Percentiles rank a stretch among this genome's conserved stretches.
These are phyloP conservation scores for Patiria miniata DNA, from an alignment of 35 echinoderm and acorn worm species.

Conservation along the genomic window DNA sequence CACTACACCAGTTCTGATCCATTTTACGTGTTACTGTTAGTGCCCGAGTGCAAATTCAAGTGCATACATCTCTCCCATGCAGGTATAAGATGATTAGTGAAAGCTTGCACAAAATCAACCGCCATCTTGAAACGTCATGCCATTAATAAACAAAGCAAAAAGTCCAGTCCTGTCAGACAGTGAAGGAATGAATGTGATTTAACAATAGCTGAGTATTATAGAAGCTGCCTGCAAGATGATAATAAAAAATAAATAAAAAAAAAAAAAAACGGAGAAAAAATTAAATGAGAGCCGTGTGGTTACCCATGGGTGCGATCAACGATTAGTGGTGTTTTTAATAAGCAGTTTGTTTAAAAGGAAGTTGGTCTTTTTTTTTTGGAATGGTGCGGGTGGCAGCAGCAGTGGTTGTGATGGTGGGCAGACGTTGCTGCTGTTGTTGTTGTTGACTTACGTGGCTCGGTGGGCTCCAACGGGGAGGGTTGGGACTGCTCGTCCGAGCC, in stretches of 20 bases:
- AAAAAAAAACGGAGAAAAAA: too few species aligned
- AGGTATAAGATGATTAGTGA: not conserved
- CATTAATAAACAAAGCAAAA: not conserved
- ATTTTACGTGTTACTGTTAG: conserved; percentile 2
- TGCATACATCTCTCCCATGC: not conserved
- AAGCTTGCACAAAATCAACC: not conserved
- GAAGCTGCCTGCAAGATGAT: too few species aligned
- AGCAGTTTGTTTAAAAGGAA: not conserved
- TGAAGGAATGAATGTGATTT: not conserved
- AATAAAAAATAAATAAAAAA: too few species aligned
- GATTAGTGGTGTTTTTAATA: not conserved
- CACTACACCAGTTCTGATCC: too few species aligned
- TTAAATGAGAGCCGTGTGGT: too few species aligned
- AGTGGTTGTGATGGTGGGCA: not conserved
- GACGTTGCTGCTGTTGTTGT: too few species aligned
- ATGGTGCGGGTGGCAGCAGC: conserved; percentile 22
- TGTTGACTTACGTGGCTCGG: conserved; percentile 71
- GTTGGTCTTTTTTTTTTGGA: not conserved
- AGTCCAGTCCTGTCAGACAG: not conserved
- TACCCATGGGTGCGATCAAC: too few species aligned
- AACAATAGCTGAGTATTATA: not conserved
- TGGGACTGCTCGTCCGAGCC: conserved; percentile 51
- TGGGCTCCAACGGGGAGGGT: conserved; percentile 62
- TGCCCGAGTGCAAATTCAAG: not conserved
- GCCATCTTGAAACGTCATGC: conserved; percentile 14